phyloP scores from a whole-genome alignment of 2,113 vertebrate genomes.

The Ictidomys tridecemlineatus region DNA sequence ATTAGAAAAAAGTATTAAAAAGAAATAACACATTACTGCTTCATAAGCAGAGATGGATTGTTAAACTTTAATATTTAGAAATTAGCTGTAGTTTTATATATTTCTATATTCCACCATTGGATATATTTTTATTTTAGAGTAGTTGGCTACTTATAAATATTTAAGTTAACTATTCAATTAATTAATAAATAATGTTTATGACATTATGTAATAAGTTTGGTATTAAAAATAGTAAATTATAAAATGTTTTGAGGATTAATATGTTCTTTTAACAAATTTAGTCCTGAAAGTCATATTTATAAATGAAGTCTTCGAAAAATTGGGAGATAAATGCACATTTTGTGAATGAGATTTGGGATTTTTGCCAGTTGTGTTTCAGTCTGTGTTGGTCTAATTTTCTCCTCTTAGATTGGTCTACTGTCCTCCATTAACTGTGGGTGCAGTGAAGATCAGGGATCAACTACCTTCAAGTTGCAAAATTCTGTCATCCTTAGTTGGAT shows the following conservation, averaged over 20 bases:
- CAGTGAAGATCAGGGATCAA: background rate
- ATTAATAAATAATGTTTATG: constrained; percentile 31
- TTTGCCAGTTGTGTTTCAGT: background rate
- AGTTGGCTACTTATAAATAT: background rate
- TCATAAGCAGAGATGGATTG: constrained; percentile 9
- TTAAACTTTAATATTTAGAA: background rate
- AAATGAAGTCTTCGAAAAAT: constrained; percentile 12
- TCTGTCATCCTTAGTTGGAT: background rate
- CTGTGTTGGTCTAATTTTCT: background rate
- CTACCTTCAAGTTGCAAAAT: background rate
- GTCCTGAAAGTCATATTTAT: constrained; percentile 28
- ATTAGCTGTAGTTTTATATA: background rate
- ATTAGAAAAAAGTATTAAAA: background rate
- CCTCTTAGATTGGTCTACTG: background rate
- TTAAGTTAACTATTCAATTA: background rate
- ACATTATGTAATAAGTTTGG: constrained; percentile 9
- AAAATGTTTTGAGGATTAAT: constrained; percentile 38
- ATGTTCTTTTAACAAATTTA: background rate
- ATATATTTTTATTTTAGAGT: constrained; percentile 31
- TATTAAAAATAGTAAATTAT: background rate
- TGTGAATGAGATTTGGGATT: background rate
- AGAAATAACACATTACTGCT: background rate
- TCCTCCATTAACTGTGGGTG: background rate
- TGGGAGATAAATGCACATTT: constrained; percentile 18
- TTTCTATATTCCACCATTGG: background rate